Evolutionary conservation across 2,113 vertebrate genomes (phyloP), one percentile per base, ranked within the genome.

Genomic region (Pterocles burchelli): DNA sequence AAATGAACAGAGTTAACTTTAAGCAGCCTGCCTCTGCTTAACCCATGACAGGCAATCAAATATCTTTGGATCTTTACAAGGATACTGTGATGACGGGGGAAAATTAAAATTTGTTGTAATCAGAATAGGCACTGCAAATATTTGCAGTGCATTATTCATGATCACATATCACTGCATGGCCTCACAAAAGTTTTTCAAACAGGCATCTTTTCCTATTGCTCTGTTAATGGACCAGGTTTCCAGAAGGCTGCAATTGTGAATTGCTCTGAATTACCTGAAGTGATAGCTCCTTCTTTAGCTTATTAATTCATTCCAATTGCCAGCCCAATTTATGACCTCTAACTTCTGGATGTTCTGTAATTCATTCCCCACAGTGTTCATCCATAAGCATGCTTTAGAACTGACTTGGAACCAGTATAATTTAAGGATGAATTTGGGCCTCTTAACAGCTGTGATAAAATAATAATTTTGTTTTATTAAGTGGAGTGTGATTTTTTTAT

Each of bases 101-200:
- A 2, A 59, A 73, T 57, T 18, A 66, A 63, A 79, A 57, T 55
- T 34, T 65, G 4, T 68, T 75, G 45, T 81, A 68, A 78, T 81
- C 61, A 72, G 72, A 63, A 72, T 29, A 82, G 17, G 14, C 26
- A 70, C 8, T 2, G 1, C n/a, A 73, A 51, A 45, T 59, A 73
- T 89, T 92, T 94, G 26, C 26, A 52, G 28, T 63, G 52, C 80
- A 68, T 89, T 81, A 71, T 80, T 84, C 38, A 88, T 63, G 71
- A 55, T 77, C 29, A 38, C 10, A 34, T 34, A 24, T 33, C 59
- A 59, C 33, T 86, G 25, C 29, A 14, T 63, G 16, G 29, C 65
- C 52, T 75, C 80, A 48, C 70, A 63, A 45, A 22, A 51, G 29
- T 34, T 89, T 89, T 85, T 89, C 41, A 68, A 55, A 29, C 11